A percentile compares a stretch with the other conserved stretches of the same genome.
phyloP scores from a whole-genome alignment of 1,140 invertebrate species.

The Mesaphorura yosii region DNA sequence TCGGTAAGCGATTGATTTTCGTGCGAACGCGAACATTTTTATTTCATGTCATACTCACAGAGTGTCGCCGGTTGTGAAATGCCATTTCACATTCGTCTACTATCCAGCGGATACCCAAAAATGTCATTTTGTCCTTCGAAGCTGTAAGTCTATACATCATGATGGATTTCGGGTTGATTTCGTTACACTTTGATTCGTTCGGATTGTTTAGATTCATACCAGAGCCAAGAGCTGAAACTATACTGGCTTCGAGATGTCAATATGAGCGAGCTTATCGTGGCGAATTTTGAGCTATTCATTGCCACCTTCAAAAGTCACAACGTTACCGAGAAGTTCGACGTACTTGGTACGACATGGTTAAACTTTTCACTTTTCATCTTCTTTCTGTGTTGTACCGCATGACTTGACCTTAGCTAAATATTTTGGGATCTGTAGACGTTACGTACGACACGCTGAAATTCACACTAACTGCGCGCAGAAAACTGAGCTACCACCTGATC shows the following conservation, averaged over 20 bases:
- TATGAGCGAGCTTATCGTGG: not conserved
- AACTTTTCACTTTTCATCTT: not conserved
- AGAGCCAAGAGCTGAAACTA: not conserved
- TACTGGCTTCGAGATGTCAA: not conserved
- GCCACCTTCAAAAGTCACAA: not conserved
- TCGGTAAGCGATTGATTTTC: not conserved
- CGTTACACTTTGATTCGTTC: not conserved
- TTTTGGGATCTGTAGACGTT: not conserved
- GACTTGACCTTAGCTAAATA: not conserved
- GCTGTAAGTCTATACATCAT: not conserved
- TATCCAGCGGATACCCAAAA: constrained; percentile 3
- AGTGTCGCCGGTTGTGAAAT: not conserved
- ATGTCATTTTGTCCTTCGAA: constrained; percentile 1
- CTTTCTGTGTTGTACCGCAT: not conserved
- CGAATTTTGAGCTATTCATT: not conserved
- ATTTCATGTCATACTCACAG: not conserved
- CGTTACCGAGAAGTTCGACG: not conserved
- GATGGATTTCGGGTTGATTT: not conserved
- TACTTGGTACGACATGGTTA: not conserved
- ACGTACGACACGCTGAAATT: not conserved
- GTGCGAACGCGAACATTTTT: not conserved
- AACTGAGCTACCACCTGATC: constrained; percentile 1
- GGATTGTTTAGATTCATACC: not conserved
- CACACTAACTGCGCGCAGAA: not conserved
- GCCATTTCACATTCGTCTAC: not conserved